Base-by-base conservation (phyloP, 2,888 invertebrate genomes). In the Herminia tarsipennalis region DNA sequence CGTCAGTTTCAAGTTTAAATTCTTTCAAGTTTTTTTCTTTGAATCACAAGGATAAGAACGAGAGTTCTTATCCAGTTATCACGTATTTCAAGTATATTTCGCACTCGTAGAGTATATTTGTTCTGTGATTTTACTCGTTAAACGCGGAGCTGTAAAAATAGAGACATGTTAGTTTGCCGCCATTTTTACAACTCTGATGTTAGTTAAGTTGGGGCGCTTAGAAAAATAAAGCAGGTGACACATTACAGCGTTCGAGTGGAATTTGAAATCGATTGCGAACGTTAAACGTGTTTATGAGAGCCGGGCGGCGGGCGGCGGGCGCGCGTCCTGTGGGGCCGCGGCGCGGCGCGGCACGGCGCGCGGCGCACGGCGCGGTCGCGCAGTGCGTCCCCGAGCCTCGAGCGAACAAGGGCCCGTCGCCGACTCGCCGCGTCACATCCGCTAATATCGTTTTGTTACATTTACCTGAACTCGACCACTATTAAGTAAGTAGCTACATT, bases 371-470 rank as follows among this genome's bases (percentile, higher is more conserved):
- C 35, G 16, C 20, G 27, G 39, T 9, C 24, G 12, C 29, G 21
- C 49, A 61, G 57, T 65, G 44, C 61, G 40, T 38, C 35, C 39
- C 38, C 54, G 48, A 54, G 57, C 34, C 40, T 53, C 53, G 39
- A 17, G 13, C 52, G 37, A 53, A 42, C 14, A 43, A 39, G 32
- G 61, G 41, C 35, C 39, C 38, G 40, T 32, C 28, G 18, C 28
- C 8, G 10, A 3, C 2, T 27, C 30, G 29, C 39, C 46, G 56
- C 40, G 52, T 29, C 20, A 22, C 43, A 12, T 8, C 12, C 41
- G 9, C 22, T 3, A 22, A 16, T 39, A 27, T 28, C 40, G 27
- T 42, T 33, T 3, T 46, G 33, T 22, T 49, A 37, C 35, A 30
- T 39, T 46, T 41, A 32, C 17, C 28, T 37, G 28, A 9, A 13